Evolutionary conservation across 2,797 vertebrate species (phyloP).

Genomic region (Liparis tanakae): DNA sequence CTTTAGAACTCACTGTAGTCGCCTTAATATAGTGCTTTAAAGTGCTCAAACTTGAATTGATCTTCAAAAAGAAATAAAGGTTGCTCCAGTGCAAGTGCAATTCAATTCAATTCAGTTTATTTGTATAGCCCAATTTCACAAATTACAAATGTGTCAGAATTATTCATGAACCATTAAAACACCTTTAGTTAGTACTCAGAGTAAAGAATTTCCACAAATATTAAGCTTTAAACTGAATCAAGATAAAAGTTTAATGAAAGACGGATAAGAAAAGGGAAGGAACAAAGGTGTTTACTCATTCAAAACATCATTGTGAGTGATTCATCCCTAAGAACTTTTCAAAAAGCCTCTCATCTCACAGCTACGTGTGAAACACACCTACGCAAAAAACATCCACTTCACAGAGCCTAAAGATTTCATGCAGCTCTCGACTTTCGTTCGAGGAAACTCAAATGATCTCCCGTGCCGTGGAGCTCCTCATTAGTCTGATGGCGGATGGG

Average conservation of each 20-base stretch:
- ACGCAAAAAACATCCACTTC: neutral
- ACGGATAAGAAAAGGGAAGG: neutral
- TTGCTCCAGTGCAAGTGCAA: neutral
- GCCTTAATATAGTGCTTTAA: neutral
- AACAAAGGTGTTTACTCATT: neutral
- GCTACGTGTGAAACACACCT: neutral
- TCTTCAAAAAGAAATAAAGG: neutral
- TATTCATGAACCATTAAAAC: neutral
- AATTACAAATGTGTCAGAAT: too few relatives aligned
- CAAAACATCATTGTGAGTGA: neutral
- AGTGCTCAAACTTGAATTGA: neutral
- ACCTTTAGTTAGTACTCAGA: neutral
- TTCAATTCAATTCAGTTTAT: too few relatives aligned
- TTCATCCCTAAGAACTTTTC: neutral
- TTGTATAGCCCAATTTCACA: too few relatives aligned
- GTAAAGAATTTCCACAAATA: neutral
- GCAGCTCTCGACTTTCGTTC: neutral
- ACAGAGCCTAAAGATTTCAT: neutral
- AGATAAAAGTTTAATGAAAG: neutral
- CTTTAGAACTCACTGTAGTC: neutral
- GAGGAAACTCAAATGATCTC: conserved; percentile 14
- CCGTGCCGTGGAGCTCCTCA: conserved; percentile 19
- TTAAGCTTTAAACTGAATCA: neutral
- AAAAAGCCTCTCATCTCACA: neutral
- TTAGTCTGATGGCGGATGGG: conserved; percentile 39